These are phyloP conservation scores for Lordiphosa clarofinis DNA, from an alignment of 1,140 invertebrate species.

Conservation along the genomic window DNA sequence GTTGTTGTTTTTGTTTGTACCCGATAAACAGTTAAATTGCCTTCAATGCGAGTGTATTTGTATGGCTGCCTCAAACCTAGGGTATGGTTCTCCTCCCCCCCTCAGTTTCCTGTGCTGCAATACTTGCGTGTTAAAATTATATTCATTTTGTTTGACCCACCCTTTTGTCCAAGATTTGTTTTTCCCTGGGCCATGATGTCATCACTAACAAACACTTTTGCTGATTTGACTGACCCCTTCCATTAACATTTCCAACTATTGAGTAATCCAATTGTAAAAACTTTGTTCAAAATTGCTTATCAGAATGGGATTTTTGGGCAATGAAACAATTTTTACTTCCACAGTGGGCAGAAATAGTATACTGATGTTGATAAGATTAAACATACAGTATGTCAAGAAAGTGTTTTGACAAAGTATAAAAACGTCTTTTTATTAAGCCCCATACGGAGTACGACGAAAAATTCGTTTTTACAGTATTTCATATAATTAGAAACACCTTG, in stretches of 20 bases:
- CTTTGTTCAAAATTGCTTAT: slow-evolving; percentile 19
- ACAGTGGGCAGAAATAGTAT: no score
- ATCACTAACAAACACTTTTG: slow-evolving; percentile 14
- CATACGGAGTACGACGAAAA: no score
- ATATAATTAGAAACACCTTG: no score
- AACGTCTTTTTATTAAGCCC: no score
- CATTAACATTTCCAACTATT: slow-evolving; percentile 18
- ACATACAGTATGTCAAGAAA: no score
- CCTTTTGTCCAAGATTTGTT: slow-evolving; percentile 26
- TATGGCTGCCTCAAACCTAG: slow-evolving; percentile 50
- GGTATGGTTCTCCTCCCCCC: slow-evolving; percentile 17
- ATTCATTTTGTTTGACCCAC: slow-evolving; percentile 36
- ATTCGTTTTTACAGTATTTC: no score
- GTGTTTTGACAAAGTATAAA: no score
- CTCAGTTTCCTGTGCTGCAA: slow-evolving; percentile 40
- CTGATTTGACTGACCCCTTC: slow-evolving; percentile 26
- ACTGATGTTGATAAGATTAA: no score
- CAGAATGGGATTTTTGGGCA: background rate
- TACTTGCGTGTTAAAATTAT: slow-evolving; percentile 39
- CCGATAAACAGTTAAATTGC: slow-evolving; percentile 71
- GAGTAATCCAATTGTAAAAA: slow-evolving; percentile 18
- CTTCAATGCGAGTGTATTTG: slow-evolving; percentile 34
- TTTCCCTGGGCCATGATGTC: slow-evolving; percentile 49
- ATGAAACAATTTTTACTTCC: background rate
- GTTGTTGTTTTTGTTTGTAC: slow-evolving; percentile 60